Conservation (phyloP, 2,797 vertebrate species). For the Darevskia mixta region DNA sequence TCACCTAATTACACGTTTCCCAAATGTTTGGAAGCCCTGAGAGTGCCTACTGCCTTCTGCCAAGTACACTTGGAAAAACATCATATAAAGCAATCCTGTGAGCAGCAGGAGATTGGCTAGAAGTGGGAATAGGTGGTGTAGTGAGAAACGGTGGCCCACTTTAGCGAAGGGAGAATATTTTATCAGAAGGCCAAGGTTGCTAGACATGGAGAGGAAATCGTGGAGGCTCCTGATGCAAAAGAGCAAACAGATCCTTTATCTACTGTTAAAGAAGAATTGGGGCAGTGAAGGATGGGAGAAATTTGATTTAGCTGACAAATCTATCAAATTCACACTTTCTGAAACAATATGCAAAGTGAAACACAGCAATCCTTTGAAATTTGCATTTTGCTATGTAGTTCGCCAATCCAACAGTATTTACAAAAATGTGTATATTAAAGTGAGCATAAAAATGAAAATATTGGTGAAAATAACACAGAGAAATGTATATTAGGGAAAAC, state of each 20-base stretch:
- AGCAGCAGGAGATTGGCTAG: neutral
- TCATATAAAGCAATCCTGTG: neutral
- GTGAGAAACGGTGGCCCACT: neutral
- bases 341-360: no score
- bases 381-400: no score
- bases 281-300: no score
- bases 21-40: neutral
- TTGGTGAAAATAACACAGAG: no score
- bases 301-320: no score
- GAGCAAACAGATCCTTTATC: neutral
- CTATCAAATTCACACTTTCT: no score
- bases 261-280: neutral
- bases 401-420: neutral
- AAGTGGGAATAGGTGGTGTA: neutral
- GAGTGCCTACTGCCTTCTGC: neutral
- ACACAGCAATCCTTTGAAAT: no score
- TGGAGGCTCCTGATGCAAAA: neutral
- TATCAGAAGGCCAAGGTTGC: neutral
- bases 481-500: no score
- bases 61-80: neutral
- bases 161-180: no score
- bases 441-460: no score
- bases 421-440: no score
- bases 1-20: neutral
- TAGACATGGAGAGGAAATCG: neutral